Conservation (phyloP, 2,113 vertebrate genomes). For the Ochotona curzoniae region DNA sequence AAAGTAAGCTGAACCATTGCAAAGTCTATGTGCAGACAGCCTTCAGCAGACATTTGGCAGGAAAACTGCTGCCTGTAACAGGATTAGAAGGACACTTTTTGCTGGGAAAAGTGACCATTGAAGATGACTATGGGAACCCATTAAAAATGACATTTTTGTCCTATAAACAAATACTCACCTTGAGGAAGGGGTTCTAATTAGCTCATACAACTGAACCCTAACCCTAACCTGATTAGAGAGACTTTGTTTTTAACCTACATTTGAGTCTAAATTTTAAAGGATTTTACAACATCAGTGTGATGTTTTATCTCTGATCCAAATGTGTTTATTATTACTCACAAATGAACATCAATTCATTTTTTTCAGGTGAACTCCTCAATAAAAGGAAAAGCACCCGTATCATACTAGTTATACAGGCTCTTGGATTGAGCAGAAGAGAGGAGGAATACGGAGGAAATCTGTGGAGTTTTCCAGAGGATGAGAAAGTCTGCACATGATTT, state of each 20-base stretch:
- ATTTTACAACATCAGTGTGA: background rate
- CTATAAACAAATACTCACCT: conserved; percentile 74
- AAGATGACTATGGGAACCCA: conserved; percentile 66
- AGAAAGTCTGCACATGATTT: background rate
- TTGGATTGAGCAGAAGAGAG: background rate
- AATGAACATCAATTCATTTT: background rate
- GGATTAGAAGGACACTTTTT: conserved; percentile 14
- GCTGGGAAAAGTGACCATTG: conserved; percentile 66
- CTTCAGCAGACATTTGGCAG: conserved; percentile 72
- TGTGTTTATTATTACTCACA: background rate
- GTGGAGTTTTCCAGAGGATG: background rate
- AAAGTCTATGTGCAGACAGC: conserved; percentile 44
- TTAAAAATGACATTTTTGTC: conserved; percentile 73
- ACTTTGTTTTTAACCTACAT: background rate
- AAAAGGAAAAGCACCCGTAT: background rate
- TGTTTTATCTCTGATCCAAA: background rate
- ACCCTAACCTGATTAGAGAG: background rate
- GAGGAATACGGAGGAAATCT: background rate
- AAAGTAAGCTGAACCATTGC: conserved; percentile 75
- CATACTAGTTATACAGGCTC: background rate
- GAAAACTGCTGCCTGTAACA: conserved; percentile 72
- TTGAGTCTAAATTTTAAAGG: conserved; percentile 1
- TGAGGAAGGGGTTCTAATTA: conserved; percentile 47
- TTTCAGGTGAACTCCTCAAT: background rate
- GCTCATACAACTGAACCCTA: background rate